Conservation (phyloP, 2,888 invertebrate species). For the Orthonychiurus folsomi region DNA sequence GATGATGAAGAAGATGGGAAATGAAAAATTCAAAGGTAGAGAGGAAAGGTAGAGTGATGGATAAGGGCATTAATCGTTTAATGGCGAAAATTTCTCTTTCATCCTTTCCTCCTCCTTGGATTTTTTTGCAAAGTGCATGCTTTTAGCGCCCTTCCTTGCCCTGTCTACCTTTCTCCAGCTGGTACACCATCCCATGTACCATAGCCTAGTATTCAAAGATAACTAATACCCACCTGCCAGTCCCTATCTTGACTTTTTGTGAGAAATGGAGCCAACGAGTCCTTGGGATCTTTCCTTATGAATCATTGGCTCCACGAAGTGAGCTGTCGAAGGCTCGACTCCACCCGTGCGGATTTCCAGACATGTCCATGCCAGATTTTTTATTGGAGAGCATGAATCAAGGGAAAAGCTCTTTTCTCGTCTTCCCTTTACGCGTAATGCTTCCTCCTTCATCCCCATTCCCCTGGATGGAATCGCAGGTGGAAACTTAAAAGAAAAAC, state of each 20-base stretch:
- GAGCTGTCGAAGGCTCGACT: not conserved
- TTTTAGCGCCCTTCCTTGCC: too few relatives aligned
- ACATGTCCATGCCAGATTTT: not conserved
- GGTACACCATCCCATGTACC: too few relatives aligned
- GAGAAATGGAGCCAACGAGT: not conserved
- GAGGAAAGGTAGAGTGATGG: constrained; percentile 34
- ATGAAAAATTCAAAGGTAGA: constrained; percentile 39
- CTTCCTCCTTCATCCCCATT: too few relatives aligned
- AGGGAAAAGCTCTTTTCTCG: constrained; percentile 8
- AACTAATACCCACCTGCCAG: not conserved
- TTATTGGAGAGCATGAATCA: constrained; percentile 5
- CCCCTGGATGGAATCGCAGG: too few relatives aligned
- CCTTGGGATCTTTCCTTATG: not conserved
- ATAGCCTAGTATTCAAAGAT: not conserved
- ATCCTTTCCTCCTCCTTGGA: not conserved
- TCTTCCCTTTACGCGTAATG: too few relatives aligned
- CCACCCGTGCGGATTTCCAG: not conserved
- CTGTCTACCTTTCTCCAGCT: too few relatives aligned
- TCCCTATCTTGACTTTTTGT: too few relatives aligned
- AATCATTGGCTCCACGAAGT: not conserved
- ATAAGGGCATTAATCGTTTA: constrained; percentile 20
- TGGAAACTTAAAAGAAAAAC: constrained; percentile 25
- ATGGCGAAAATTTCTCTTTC: not conserved
- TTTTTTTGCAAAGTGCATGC: not conserved
- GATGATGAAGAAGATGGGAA: constrained; percentile 22